Percentiles rank a stretch among this genome's conserved stretches.
phyloP scores from a whole-genome alignment of 2,888 invertebrate genomes.

The Punctoribates punctum region DNA sequence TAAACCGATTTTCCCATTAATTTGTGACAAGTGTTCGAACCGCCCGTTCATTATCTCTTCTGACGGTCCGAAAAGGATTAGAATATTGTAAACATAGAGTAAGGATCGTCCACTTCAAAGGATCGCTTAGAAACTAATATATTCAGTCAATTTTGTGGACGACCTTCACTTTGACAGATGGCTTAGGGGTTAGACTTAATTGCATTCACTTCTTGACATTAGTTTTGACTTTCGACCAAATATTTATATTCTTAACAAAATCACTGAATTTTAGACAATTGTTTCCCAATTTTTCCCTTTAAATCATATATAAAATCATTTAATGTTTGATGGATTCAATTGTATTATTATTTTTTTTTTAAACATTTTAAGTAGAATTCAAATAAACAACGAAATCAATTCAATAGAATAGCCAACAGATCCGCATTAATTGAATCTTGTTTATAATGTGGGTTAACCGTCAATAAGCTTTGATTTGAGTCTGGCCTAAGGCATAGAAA shows the following conservation, averaged over 20 bases:
- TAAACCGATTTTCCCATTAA: background rate
- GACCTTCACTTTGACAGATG: constrained; percentile 30
- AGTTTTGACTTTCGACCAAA: background rate
- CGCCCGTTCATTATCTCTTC: constrained; percentile 2
- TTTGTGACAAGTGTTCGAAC: constrained; percentile 12
- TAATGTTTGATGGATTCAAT: too few relatives aligned
- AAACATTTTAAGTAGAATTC: too few relatives aligned
- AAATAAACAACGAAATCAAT: too few relatives aligned
- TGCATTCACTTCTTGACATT: constrained; percentile 13
- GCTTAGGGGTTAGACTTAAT: constrained; percentile 17
- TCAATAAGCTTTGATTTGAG: constrained; percentile 9
- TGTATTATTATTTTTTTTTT: too few relatives aligned
- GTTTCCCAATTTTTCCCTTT: too few relatives aligned
- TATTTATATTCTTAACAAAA: too few relatives aligned
- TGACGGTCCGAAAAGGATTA: too few relatives aligned
- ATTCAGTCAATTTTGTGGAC: background rate
- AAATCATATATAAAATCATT: too few relatives aligned
- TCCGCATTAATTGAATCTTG: too few relatives aligned
- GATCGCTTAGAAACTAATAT: background rate
- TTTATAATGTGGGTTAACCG: background rate
- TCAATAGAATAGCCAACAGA: too few relatives aligned
- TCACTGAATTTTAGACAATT: too few relatives aligned
- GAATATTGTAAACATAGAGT: background rate
- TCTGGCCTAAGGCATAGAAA: constrained; percentile 14
- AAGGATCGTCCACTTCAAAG: constrained; percentile 8